These are phyloP conservation scores for Triplophysa bombifrons DNA, from an alignment of 2,797 vertebrate genomes.

Conservation along the genomic window DNA sequence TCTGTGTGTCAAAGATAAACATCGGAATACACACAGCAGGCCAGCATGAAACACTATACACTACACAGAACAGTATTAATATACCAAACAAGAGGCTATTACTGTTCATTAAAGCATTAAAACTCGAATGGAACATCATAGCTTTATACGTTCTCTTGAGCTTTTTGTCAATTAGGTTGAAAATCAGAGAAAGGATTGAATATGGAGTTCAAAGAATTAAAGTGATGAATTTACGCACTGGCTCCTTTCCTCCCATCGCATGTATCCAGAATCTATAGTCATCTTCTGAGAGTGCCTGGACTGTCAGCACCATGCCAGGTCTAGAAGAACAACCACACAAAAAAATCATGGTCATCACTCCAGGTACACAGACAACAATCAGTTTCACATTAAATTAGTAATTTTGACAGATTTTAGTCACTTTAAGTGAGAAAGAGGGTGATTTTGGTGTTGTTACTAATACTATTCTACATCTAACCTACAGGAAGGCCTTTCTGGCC, in stretches of 20 bases:
- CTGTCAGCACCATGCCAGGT: constrained; percentile 86
- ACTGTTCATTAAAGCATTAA: neutral
- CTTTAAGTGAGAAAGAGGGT: neutral
- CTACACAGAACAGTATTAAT: constrained; percentile 15
- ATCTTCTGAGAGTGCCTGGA: constrained; percentile 93
- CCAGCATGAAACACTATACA: neutral
- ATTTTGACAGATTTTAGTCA: neutral
- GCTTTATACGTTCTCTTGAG: neutral
- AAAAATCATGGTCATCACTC: neutral
- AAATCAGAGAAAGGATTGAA: neutral
- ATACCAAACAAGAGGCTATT: constrained; percentile 4
- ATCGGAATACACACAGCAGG: constrained; percentile 26
- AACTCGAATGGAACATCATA: neutral
- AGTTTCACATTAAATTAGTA: neutral
- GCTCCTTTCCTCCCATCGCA: constrained; percentile 95
- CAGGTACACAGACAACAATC: no score
- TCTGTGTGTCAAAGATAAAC: constrained; percentile 60
- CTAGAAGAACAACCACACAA: constrained; percentile 67
- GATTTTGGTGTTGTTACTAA: neutral
- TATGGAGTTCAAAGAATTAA: neutral
- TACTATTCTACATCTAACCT: neutral
- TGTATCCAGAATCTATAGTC: constrained; percentile 94
- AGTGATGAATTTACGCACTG: constrained; percentile 79
- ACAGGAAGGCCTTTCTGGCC: neutral
- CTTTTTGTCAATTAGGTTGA: constrained; percentile 11